Percentiles rank a stretch among this genome's conserved stretches.
Conservation (phyloP, 30 jellyfish, hydroid and myxozoan species). For the Cassiopea andromeda region DNA sequence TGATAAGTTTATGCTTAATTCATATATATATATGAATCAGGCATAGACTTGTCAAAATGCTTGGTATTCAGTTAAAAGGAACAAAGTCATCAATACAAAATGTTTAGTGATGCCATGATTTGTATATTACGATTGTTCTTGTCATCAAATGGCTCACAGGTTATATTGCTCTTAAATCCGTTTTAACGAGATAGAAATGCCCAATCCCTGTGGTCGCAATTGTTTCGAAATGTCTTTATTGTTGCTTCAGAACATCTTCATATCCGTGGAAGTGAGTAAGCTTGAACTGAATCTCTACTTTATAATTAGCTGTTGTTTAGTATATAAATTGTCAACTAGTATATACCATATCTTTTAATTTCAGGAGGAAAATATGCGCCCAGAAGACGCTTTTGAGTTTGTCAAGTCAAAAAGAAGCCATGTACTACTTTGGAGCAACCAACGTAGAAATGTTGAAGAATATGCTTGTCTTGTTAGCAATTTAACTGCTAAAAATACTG, state of each 20-base stretch:
- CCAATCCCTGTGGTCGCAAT: too few relatives aligned
- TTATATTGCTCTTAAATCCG: too few relatives aligned
- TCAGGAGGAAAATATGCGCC: conserved; percentile 46
- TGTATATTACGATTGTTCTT: background rate
- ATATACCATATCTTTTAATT: background rate
- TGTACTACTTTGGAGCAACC: conserved; percentile 72
- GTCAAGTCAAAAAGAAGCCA: conserved; percentile 88
- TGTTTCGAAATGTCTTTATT: too few relatives aligned
- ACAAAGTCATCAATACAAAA: background rate
- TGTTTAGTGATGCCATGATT: background rate
- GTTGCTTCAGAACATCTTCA: too few relatives aligned
- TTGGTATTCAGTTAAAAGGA: background rate
- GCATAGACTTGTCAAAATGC: background rate
- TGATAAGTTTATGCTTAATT: background rate
- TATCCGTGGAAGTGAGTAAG: too few relatives aligned
- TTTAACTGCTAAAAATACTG: background rate
- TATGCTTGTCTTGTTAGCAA: background rate
- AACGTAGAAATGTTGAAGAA: conserved; percentile 58
- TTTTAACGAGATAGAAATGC: too few relatives aligned
- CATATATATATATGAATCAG: too few relatives aligned
- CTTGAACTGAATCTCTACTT: too few relatives aligned
- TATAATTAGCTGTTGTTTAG: background rate
- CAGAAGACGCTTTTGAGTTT: conserved; percentile 66
- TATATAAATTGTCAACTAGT: background rate
- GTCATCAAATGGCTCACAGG: background rate